phyloP scores from a whole-genome alignment of 2,113 vertebrate genomes.

The Aegithalos caudatus region DNA sequence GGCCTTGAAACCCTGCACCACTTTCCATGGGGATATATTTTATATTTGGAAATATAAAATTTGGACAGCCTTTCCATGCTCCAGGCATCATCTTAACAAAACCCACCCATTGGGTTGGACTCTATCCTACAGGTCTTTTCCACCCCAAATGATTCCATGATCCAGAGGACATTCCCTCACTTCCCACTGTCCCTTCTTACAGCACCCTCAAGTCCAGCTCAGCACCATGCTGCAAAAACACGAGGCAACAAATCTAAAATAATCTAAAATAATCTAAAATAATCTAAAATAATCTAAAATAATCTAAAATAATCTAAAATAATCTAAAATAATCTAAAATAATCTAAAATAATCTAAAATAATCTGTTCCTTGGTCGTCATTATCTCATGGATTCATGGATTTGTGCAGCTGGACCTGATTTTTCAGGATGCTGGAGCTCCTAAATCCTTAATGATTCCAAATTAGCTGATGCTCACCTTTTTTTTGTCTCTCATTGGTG shows the following conservation, averaged over 20 bases:
- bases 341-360: background rate
- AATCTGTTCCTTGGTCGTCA: rapidly evolving
- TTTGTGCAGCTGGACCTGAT: background rate
- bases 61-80: background rate
- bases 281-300: background rate
- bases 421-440: background rate
- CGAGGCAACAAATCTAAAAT: background rate
- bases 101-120: rapidly evolving
- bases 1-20: background rate
- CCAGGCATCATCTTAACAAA: background rate
- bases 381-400: too few relatives aligned
- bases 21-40: background rate
- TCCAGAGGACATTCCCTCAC: background rate
- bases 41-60: background rate
- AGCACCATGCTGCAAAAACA: background rate
- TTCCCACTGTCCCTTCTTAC: background rate
- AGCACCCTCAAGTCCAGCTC: background rate
- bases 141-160: background rate
- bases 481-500: rapidly evolving
- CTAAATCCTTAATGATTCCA: background rate
- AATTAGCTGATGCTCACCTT: rapidly evolving
- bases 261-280: background rate
- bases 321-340: background rate
- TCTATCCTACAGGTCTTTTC: background rate
- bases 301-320: background rate